Percentiles rank a stretch among this genome's conserved stretches.
These are phyloP conservation scores for Leucoptera coffeella DNA, from an alignment of 2,888 invertebrate genomes.

Conservation along the genomic window DNA sequence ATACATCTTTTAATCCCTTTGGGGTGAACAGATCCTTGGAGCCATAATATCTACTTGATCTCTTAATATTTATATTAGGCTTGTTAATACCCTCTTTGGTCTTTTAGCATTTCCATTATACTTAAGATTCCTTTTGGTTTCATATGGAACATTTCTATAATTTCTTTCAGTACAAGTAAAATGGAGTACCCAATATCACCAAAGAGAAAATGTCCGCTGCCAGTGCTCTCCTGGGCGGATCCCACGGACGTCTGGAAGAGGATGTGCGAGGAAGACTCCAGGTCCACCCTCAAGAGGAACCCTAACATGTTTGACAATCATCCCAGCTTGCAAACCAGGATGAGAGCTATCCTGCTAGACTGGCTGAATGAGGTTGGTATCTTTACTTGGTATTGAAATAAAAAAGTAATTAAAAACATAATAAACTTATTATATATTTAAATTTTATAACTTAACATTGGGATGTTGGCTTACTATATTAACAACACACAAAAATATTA, in stretches of 20 bases:
- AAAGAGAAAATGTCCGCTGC: conserved; percentile 61
- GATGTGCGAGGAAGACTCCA: conserved; percentile 82
- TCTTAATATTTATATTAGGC: too few relatives aligned
- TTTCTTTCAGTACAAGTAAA: conserved; percentile 38
- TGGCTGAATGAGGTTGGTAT: conserved; percentile 86
- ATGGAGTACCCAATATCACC: conserved; percentile 26
- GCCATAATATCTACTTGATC: too few relatives aligned
- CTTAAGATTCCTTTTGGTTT: too few relatives aligned
- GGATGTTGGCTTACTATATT: too few relatives aligned
- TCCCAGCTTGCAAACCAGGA: conserved; percentile 78
- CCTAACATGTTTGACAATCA: conserved; percentile 75
- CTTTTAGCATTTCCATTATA: too few relatives aligned
- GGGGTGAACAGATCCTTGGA: too few relatives aligned
- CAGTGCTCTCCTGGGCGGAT: conserved; percentile 76
- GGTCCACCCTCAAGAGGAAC: conserved; percentile 62
- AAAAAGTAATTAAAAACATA: conserved; percentile 2
- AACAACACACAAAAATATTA: not conserved
- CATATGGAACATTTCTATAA: too few relatives aligned
- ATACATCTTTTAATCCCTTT: too few relatives aligned
- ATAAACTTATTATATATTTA: too few relatives aligned
- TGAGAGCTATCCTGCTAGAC: conserved; percentile 93
- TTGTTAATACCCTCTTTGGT: too few relatives aligned
- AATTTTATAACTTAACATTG: too few relatives aligned
- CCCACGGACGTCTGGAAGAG: conserved; percentile 80
- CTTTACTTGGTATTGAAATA: not conserved